Evolutionary conservation across 2,888 invertebrate species (phyloP).

Genomic region (Dryocosmus kuriphilus): DNA sequence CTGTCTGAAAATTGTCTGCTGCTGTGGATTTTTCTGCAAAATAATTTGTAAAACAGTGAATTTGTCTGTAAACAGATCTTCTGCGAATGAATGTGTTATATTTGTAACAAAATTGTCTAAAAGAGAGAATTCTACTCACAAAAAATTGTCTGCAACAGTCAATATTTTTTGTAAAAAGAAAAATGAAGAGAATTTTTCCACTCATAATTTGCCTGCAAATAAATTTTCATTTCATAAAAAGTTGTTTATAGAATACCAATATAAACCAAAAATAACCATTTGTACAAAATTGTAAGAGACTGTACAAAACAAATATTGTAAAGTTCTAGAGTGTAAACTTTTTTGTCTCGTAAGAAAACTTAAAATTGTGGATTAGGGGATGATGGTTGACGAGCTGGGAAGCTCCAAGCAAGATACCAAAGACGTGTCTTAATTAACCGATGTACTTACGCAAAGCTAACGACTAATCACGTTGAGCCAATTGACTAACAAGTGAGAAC

Average conservation of each 20-base stretch:
- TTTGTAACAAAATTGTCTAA: not conserved
- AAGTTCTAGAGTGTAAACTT: not conserved
- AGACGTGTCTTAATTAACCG: constrained; percentile 74
- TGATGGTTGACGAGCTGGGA: constrained; percentile 47
- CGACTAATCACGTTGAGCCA: constrained; percentile 64
- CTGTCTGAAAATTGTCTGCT: not conserved
- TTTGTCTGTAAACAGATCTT: constrained; percentile 2
- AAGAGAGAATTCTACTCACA: not conserved
- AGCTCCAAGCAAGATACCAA: constrained; percentile 71
- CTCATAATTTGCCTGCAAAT: no score
- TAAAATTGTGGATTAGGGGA: constrained; percentile 23
- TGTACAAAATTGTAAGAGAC: no score
- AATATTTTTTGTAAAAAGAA: not conserved
- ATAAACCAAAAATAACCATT: no score
- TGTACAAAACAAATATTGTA: not conserved
- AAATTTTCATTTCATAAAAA: no score
- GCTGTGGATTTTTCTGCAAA: not conserved
- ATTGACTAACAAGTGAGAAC: constrained; percentile 60
- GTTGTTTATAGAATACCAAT: no score
- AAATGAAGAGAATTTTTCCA: not conserved
- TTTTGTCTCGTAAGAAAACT: not conserved
- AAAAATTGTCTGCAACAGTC: not conserved
- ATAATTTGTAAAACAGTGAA: not conserved
- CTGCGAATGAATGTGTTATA: not conserved
- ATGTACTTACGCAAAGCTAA: constrained; percentile 72